Conservation (phyloP, 2,113 vertebrate genomes). For the Acanthochromis polyacanthus region DNA sequence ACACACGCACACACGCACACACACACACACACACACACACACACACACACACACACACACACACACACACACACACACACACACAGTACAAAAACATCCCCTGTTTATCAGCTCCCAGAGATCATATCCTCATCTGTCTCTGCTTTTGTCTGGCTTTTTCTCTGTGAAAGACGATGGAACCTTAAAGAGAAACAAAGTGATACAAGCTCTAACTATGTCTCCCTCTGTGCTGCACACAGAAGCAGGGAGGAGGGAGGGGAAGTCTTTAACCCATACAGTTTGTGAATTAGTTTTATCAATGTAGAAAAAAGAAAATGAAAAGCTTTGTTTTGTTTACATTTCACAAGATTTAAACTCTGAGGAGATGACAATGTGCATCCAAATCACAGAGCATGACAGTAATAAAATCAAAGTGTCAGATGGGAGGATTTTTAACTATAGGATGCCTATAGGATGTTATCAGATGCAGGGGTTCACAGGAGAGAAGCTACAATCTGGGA, state of each 20-base stretch:
- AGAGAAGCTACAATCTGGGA: background rate
- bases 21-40: no score
- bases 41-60: background rate
- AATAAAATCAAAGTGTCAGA: no score
- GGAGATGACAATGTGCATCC: background rate
- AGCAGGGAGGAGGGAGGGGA: background rate
- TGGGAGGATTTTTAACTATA: background rate
- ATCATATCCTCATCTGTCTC: background rate
- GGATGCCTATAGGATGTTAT: background rate
- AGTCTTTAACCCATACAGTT: background rate
- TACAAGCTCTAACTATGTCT: no score
- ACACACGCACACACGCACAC: background rate
- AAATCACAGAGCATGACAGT: background rate
- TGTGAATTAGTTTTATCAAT: background rate
- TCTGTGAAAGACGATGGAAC: background rate
- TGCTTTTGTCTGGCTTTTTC: background rate
- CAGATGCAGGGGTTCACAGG: constrained; percentile 5
- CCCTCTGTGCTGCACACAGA: background rate
- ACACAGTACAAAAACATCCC: background rate
- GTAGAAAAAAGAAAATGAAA: no score
- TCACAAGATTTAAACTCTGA: background rate
- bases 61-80: background rate
- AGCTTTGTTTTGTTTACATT: no score
- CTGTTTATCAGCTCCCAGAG: background rate
- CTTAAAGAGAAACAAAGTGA: no score